Percentiles rank a stretch among this genome's conserved stretches.
Evolutionary conservation across 2,888 invertebrate species (phyloP).

Genomic region (Barypeithes pellucidus): DNA sequence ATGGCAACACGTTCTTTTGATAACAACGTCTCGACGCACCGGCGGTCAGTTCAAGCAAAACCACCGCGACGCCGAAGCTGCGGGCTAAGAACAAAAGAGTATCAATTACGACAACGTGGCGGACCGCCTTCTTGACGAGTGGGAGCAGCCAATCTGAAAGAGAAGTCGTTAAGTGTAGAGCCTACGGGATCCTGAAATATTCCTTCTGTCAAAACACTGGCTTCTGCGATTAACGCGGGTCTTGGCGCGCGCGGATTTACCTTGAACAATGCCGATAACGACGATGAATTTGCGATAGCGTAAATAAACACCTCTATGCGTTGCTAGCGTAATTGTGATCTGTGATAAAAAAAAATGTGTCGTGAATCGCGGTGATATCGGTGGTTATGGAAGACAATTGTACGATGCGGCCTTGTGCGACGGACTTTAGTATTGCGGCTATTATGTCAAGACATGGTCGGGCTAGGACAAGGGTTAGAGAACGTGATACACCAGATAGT

Average conservation of each 20-base stretch:
- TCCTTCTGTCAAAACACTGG: constrained; percentile 71
- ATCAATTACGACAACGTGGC: constrained; percentile 75
- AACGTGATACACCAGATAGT: constrained; percentile 59
- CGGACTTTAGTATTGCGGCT: constrained; percentile 96
- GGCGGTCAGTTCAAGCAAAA: constrained; percentile 52
- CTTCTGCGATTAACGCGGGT: constrained; percentile 63
- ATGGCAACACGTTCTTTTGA: constrained; percentile 74
- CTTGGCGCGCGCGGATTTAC: constrained; percentile 41
- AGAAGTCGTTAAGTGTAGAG: constrained; percentile 69
- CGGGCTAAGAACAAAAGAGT: constrained; percentile 59
- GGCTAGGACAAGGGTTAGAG: constrained; percentile 75
- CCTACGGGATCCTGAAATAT: constrained; percentile 69
- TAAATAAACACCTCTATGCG: constrained; percentile 25
- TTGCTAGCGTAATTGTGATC: constrained; percentile 27
- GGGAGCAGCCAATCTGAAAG: constrained; percentile 72
- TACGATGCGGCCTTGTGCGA: constrained; percentile 86
- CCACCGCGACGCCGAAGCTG: constrained; percentile 54
- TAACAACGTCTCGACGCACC: constrained; percentile 73
- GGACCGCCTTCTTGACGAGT: constrained; percentile 69
- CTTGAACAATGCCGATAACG: constrained; percentile 40
- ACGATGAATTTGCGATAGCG: constrained; percentile 37
- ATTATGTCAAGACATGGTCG: constrained; percentile 88
- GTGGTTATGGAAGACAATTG: constrained; percentile 77
- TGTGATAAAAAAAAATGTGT: constrained; percentile 43
- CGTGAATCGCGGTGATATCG: constrained; percentile 56